A percentile compares a stretch with the other conserved stretches of the same genome.
Conservation (phyloP, 64 coral and sea anemone species). For the Montipora foliosa region DNA sequence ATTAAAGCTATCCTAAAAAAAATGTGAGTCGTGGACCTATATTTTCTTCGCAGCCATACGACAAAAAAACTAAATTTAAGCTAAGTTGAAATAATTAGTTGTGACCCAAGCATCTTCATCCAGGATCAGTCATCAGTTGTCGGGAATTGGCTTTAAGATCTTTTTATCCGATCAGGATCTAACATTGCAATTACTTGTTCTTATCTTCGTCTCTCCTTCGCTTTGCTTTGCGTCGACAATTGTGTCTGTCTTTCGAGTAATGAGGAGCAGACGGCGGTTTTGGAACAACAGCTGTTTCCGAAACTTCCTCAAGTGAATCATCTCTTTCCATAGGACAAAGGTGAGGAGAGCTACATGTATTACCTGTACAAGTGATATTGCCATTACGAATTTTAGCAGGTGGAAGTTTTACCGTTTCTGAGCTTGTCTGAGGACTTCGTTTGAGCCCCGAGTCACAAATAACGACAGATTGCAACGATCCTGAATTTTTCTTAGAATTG, state of each 20-base stretch:
- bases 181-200: background rate
- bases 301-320: background rate
- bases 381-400: constrained; percentile 16
- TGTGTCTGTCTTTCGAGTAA: background rate
- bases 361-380: constrained; percentile 25
- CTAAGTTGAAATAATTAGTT: too few species aligned
- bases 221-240: background rate
- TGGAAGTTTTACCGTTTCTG: constrained; percentile 20
- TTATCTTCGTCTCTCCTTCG: constrained; percentile 2
- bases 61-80: too few species aligned
- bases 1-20: too few species aligned
- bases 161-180: background rate
- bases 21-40: too few species aligned
- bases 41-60: too few species aligned
- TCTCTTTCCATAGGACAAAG: background rate
- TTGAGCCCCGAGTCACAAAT: background rate
- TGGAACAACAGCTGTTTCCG: background rate
- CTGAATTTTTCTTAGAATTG: constrained; percentile 24
- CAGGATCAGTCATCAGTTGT: background rate
- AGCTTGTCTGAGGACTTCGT: constrained; percentile 29
- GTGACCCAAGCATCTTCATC: background rate
- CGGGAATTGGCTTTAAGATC: background rate
- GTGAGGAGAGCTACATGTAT: background rate
- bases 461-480: constrained; percentile 1
- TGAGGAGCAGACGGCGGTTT: constrained; percentile 32